Evolutionary conservation across 2,113 vertebrate genomes (phyloP), one percentile per base, ranked within the genome.

Genomic region (Tonatia bakeri): DNA sequence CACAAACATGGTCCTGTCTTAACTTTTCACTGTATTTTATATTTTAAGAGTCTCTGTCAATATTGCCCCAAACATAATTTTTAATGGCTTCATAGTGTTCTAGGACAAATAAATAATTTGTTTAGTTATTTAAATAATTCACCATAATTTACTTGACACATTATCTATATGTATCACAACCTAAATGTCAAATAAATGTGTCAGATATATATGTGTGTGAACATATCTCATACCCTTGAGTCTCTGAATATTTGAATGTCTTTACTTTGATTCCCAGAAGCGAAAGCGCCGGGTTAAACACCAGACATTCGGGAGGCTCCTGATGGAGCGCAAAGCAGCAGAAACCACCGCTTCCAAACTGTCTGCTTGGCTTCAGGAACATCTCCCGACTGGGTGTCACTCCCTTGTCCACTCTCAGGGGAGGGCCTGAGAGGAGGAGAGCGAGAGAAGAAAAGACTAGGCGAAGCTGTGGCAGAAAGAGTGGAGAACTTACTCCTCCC

Each of bases 41-140:
- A 83, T 94, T 89, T 97, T 69, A 91, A 38, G 82, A 86, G 28
- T 80, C 40, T 87, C 26, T 81, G 43, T 87, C 85, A 87, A 14
- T 89, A 52, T 40, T 95, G 65, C 81, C 73, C 20, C 50, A 93
- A 95, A 56, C 26, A 22, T 70, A 33, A 79, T 84, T 95, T 87
- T 82, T 59, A 76, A 87, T 83, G 75, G 38, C 36, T 88, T 69
- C 33, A 73, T 28, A 31, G 6, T 54, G 47, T 69, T 38, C 59
- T 82, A 72, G 43, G 26, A 87, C 90, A 82, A 65, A 92, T 40
- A 75, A 73, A 45, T 90, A 50, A 70, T 4, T 33, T 69, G 61
- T 22, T 94, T 75, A 80, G 47, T 40, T 47, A 54, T n/a, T 85
- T 80, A n/a, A 59, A 75, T 88, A 77, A 65, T 56, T 90, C 36